Conservation (phyloP, 2,888 invertebrate species). For the Eristalis tenax region DNA sequence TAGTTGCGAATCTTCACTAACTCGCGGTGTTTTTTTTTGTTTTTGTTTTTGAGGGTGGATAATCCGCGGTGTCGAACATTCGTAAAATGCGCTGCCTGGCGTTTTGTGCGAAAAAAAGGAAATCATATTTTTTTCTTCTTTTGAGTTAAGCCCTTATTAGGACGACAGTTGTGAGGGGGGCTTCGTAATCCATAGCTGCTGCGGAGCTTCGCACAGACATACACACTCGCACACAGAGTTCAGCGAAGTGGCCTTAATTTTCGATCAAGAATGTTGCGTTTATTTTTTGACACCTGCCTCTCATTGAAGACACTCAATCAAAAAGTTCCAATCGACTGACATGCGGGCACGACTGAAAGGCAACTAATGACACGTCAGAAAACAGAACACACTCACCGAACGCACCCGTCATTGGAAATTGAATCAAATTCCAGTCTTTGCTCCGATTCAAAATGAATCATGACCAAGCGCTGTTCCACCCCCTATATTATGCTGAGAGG, state of each 20-base stretch:
- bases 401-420: constrained; percentile 40
- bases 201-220: background rate
- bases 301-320: background rate
- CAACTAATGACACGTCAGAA: constrained; percentile 20
- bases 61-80: constrained; percentile 40
- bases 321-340: background rate
- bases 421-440: constrained; percentile 36
- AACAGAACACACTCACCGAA: background rate
- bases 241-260: background rate
- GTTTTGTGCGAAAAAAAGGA: background rate
- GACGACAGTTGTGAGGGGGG: constrained; percentile 20
- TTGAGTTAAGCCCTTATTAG: constrained; percentile 48
- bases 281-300: background rate
- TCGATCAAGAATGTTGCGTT: background rate
- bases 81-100: constrained; percentile 21
- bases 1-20: constrained; percentile 32
- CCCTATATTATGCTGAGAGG: constrained; percentile 48
- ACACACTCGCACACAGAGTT: background rate
- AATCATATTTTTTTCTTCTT: constrained; percentile 14
- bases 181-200: background rate
- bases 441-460: constrained; percentile 46
- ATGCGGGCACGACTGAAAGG: background rate
- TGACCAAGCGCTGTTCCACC: constrained; percentile 49
- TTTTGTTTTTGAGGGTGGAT: constrained; percentile 59
- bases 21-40: background rate